Base-by-base conservation (phyloP, 1,140 invertebrate genomes). In the Lepidurus arcticus region DNA sequence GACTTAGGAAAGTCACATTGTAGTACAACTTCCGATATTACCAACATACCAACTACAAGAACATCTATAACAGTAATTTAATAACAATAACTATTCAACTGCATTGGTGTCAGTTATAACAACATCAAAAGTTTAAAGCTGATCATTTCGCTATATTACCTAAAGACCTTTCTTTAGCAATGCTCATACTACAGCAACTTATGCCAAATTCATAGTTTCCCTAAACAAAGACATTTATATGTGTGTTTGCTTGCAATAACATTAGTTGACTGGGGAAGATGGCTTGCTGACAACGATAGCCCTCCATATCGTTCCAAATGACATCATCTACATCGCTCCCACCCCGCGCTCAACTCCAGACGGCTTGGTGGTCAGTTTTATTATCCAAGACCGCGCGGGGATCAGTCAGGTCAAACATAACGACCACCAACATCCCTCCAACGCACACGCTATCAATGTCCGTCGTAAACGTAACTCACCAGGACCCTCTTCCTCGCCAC, bases 281-380 rank as follows among this genome's bases (percentile, higher is more conserved):
- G 75, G 75, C 21, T 13, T 21, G 10, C 47, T 21, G 10, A n/a
- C 13, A 5, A 11, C 43, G 10, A 65, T 76, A 16, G 42, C 11
- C 3, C 1, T 74, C 8, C 24, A 74, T 44, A 42, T 78, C 0
- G 47, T 73, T 34, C 73, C 73, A 7, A 24, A 73, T 26, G 42
- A 78, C 13, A 42, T 78, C 43, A 24, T 78, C 11, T 78, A 78
- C 73, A 74, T 78, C 16, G 73, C 78, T n/a, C 78, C 78, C 26
- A 75, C 78, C 42, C 78, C 78, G 1, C 78, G 75, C 13, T 10
- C 75, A 9, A 74, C 44, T 26, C n/a, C 73, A 74, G 78, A 78
- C 21, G 78, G 78, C 73, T 47, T 78, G 24, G 73, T 78, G 7
- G 73, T 78, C 9, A 75, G 42, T 47, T 78, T 78, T 45, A 42